Evolutionary conservation across 2,888 invertebrate genomes (phyloP), one percentile per base, ranked within the genome.

Genomic region (Eupithecia abbreviata): DNA sequence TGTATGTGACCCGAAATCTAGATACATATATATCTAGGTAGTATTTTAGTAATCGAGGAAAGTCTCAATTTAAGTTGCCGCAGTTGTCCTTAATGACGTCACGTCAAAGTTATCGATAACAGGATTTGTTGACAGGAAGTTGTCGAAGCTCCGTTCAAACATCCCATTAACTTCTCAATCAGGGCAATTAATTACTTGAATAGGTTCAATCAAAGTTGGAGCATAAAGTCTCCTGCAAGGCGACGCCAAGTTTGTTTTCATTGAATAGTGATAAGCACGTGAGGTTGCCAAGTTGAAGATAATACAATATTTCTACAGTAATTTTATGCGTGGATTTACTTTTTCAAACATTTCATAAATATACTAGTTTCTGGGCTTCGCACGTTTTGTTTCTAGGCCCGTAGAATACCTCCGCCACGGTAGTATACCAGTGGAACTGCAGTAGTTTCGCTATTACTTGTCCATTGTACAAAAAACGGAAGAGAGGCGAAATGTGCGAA

Each of bases 141-240:
- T 68, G 18, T 45, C 2, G 10, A 18, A 13, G 45, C 18, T 43
- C 47, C 68, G 68, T 43, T 45, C 68, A 69, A 47, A 47, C 67
- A 68, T 43, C 42, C 68, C 12, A 68, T 68, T 45, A 41, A 51
- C 49, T 47, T 70, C 30, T 70, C 55, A 51, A 71, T 55, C 42
- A 42, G 4, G 42, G 43, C 69, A 69, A 69, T 69, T 69, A 69
- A 69, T 69, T 69, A 69, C 12, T 69, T 47, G 69, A 69, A 55
- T 13, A 71, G 71, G 42, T 68, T 71, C 69, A 69, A 69, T 69
- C 69, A 12, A 69, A 69, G 18, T 69, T 47, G 68, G 68, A 9
- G 15, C 9, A 12, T 3, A 13, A 58, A 62, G 62, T 62, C 62
- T 12, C 4, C 18, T n/a, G 30, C 10, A 30, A 62, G 62, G 62